These are phyloP conservation scores for Iselma pallidipennis DNA, from an alignment of 2,888 invertebrate species.

Conservation along the genomic window DNA sequence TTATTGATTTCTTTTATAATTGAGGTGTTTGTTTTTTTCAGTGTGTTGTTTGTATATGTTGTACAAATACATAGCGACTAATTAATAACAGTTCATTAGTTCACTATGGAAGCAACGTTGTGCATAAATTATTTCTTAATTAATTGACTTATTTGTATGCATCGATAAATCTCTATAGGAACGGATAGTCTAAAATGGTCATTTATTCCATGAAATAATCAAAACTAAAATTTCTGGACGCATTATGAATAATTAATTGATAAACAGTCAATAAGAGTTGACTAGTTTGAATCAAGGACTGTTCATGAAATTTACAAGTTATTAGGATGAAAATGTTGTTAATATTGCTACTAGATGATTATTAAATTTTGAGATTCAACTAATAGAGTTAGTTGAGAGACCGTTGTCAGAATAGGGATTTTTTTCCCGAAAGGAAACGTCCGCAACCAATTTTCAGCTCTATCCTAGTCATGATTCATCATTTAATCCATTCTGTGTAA, in stretches of 20 bases:
- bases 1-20: neutral
- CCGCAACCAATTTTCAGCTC: neutral
- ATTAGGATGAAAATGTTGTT: neutral
- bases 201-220: neutral
- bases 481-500: neutral
- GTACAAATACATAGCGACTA: neutral
- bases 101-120: conserved; percentile 4
- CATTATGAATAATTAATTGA: neutral
- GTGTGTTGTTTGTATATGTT: neutral
- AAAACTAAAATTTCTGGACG: neutral
- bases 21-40: too few species aligned
- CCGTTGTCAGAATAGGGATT: neutral
- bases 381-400: neutral
- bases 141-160: conserved; percentile 13
- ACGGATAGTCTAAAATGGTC: neutral
- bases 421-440: neutral
- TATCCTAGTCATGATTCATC: neutral
- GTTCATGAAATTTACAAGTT: too few species aligned
- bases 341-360: neutral
- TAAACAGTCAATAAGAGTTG: neutral
- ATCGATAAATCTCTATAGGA: conserved; percentile 7
- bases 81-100: conserved; percentile 23
- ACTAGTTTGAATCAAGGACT: neutral
- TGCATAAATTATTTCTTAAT: conserved; percentile 18
- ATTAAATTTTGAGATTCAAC: neutral